Evolutionary conservation across 2,113 vertebrate species (phyloP).

Genomic region (Amazona guildingii): DNA sequence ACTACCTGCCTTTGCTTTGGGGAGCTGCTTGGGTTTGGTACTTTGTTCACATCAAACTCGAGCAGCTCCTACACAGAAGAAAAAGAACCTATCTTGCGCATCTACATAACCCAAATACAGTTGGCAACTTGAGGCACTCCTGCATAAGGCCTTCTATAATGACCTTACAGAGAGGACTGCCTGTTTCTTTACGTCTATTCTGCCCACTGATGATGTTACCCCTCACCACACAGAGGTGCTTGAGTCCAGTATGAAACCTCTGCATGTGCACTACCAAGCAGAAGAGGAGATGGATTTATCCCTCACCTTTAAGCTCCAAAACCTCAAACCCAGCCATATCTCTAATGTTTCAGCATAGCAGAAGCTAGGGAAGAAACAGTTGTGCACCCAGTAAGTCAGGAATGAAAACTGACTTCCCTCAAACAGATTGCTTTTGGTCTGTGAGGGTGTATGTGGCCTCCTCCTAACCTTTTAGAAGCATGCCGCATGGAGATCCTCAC

Average conservation of each 20-base stretch:
- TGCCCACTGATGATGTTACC: not conserved
- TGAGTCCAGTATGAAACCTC: not conserved
- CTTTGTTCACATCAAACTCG: not conserved
- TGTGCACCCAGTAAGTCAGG: fast-evolving
- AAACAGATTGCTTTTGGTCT: not conserved
- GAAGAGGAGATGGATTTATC: not conserved
- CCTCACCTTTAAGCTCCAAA: not conserved
- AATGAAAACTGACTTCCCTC: not conserved
- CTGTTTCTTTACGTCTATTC: not conserved
- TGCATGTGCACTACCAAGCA: not conserved
- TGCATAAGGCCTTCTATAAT: not conserved
- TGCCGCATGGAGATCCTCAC: not conserved
- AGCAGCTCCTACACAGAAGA: not conserved
- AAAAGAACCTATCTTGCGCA: not conserved
- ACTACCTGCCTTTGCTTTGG: not conserved
- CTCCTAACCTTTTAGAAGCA: not conserved
- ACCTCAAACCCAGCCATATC: not conserved
- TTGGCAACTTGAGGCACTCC: not conserved
- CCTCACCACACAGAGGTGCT: not conserved
- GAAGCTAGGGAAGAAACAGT: not conserved
- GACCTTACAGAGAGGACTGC: not conserved
- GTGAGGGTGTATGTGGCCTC: not conserved
- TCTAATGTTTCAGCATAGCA: not conserved
- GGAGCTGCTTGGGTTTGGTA: not conserved
- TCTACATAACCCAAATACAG: not conserved